A percentile compares a stretch with the other conserved stretches of the same genome.
Conservation (phyloP, 2,888 invertebrate species). For the Drosophila fungiperda region DNA sequence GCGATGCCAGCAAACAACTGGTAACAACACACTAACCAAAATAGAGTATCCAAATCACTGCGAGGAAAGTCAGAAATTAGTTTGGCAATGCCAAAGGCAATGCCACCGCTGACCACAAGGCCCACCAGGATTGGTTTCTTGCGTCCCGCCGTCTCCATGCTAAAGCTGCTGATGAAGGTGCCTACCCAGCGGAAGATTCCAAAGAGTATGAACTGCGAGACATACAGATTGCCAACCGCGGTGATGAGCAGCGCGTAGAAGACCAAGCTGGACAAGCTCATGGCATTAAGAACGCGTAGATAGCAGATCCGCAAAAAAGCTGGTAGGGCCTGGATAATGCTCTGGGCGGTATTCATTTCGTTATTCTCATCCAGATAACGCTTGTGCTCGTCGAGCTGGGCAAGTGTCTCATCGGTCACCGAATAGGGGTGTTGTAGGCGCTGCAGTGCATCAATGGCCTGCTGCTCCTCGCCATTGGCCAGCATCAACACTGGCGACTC, state of each 20-base stretch:
- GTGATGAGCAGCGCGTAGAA: slow-evolving; percentile 1
- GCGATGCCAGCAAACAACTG: slow-evolving; percentile 73
- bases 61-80: not conserved
- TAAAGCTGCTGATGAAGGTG: slow-evolving; percentile 31
- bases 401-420: slow-evolving; percentile 67
- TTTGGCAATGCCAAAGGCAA: slow-evolving; percentile 60
- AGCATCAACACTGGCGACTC: slow-evolving; percentile 80
- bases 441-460: slow-evolving; percentile 72
- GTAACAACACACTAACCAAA: slow-evolving; percentile 51
- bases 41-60: not conserved
- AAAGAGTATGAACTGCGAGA: slow-evolving; percentile 49
- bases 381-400: slow-evolving; percentile 75
- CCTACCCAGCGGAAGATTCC: slow-evolving; percentile 61
- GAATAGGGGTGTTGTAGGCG: slow-evolving; percentile 68
- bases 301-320: slow-evolving; percentile 63
- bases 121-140: slow-evolving; percentile 62
- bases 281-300: slow-evolving; percentile 67
- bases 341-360: slow-evolving; percentile 38
- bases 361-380: slow-evolving; percentile 71
- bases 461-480: slow-evolving; percentile 63
- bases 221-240: too few relatives aligned
- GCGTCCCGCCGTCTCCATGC: slow-evolving; percentile 72
- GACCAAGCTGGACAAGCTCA: slow-evolving; percentile 58
- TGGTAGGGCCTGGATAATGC: slow-evolving; percentile 53
- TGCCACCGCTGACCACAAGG: slow-evolving; percentile 50